Conservation (phyloP, 2,113 vertebrate genomes). For the Dolichotis patagonum region DNA sequence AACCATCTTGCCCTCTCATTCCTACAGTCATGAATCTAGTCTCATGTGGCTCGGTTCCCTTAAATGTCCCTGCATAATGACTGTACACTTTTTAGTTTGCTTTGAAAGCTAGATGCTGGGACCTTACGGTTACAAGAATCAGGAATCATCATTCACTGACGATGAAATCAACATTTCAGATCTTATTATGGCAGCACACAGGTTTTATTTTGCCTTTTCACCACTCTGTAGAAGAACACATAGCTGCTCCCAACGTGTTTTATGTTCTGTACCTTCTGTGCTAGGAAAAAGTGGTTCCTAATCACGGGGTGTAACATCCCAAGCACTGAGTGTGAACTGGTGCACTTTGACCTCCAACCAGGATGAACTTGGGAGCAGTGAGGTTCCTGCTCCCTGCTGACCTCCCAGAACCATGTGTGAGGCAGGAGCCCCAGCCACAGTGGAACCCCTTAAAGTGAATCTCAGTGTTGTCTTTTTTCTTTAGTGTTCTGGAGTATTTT, state of each 20-base stretch:
- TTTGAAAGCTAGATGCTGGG: conserved; percentile 80
- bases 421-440: accelerated
- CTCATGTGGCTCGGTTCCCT: conserved; percentile 93
- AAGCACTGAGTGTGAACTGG: neutral
- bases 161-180: conserved; percentile 72
- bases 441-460: no score
- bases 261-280: neutral
- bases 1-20: conserved; percentile 84
- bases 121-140: conserved; percentile 61
- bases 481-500: neutral
- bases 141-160: conserved; percentile 77
- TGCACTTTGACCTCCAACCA: neutral
- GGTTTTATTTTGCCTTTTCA: neutral
- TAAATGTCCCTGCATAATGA: conserved; percentile 91
- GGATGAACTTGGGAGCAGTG: no score
- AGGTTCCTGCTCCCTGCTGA: no score
- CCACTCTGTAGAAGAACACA: neutral
- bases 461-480: neutral
- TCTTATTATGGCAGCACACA: neutral
- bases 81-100: conserved; percentile 80
- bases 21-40: conserved; percentile 92
- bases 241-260: no score
- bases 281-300: neutral
- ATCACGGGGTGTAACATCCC: neutral
- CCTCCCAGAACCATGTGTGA: accelerated